Evolutionary conservation across 2,797 vertebrate genomes (phyloP), one percentile per base, ranked within the genome.

Genomic region (Trachurus trachurus): DNA sequence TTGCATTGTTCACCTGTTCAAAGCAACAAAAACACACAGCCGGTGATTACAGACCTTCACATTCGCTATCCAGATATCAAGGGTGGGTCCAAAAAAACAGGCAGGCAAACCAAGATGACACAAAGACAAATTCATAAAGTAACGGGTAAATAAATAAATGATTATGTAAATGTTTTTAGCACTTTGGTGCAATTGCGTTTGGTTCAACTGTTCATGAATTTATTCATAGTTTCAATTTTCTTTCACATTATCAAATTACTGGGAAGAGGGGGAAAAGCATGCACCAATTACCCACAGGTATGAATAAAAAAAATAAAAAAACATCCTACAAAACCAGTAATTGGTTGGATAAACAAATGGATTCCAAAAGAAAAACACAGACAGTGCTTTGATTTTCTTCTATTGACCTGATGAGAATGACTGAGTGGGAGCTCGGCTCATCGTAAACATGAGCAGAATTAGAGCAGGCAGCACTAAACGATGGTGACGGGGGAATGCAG

Each of bases 1-100:
- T 98, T 89, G 97, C 97, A 2, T 98, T 98, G 92, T 98, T 98
- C 89, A 98, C 97, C 97, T 98, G 95, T n/a, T 98, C 57, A 67
- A 10, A 2, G 19, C 5, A 88, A 64, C 78, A 90, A 2, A 17
- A 49, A 49, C 45, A 26, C 71, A 50, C 68, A 52, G 31, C 16
- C 10, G 1, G 62, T 65, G 56, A 72, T 63, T 63, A 60, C 71
- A 31, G 10, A 71, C 37, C 53, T 49, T 52, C 50, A 60, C 42
- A 37, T 31, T 17, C n/a, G 71, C 19, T 5, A 4, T 22, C n/a
- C 19, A 59, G 0, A 45, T 6, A 49, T 77, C 37, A 49, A 61
- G 17, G 13, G 42, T 1, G 66, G 73, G 77, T 34, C 54, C 26
- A 66, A 22, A 37, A 57, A 26, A 26, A 3, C 26, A 26, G 26